These are phyloP conservation scores for Himantopus leucocephalus DNA, from an alignment of 2,113 vertebrate species.

Conservation along the genomic window DNA sequence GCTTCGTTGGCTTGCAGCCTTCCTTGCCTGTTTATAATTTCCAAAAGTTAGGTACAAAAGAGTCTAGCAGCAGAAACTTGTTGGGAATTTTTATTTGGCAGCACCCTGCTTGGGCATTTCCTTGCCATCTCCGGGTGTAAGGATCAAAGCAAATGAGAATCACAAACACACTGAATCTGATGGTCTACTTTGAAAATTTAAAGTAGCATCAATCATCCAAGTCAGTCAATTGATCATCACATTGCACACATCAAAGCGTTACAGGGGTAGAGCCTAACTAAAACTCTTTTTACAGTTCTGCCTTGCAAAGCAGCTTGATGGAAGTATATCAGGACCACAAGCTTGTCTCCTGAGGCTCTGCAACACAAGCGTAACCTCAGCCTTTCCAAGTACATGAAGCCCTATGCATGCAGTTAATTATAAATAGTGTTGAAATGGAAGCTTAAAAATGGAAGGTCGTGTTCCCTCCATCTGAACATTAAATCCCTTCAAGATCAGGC, in stretches of 20 bases:
- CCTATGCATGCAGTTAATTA: conserved; percentile 29
- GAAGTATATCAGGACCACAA: not conserved
- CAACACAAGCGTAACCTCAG: not conserved
- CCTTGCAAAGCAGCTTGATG: not conserved
- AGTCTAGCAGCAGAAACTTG: not conserved
- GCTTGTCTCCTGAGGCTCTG: conserved; percentile 11
- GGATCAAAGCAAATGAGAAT: not conserved
- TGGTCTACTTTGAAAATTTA: not conserved
- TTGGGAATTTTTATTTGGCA: not conserved
- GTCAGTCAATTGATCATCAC: not conserved
- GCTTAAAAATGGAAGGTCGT: conserved; percentile 48
- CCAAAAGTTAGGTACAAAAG: not conserved
- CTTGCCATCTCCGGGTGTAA: not conserved
- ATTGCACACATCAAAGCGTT: not conserved
- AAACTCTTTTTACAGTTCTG: not conserved
- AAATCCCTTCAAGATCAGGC: conserved; percentile 50
- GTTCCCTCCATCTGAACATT: conserved; percentile 44
- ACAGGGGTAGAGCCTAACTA: not conserved
- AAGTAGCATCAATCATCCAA: not conserved
- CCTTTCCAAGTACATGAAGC: conserved; percentile 12
- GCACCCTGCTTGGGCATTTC: not conserved
- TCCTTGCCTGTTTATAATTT: not conserved
- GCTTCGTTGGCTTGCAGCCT: not conserved
- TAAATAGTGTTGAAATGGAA: conserved; percentile 34
- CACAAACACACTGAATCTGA: not conserved